Base-by-base conservation (phyloP, 2,113 vertebrate genomes). In the Vanacampus margaritifer region DNA sequence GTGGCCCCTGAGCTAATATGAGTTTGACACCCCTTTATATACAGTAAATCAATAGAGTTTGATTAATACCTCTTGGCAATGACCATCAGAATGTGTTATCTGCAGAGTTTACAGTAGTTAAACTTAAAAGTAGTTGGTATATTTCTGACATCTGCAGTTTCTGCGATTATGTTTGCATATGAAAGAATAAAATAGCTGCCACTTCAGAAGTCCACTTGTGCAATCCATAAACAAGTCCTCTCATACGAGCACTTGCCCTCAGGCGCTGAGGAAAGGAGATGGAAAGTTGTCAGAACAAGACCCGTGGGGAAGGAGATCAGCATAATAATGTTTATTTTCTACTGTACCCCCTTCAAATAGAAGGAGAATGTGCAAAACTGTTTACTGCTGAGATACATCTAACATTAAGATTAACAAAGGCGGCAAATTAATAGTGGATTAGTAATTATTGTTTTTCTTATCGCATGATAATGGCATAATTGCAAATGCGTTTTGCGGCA, bases 161-260 rank as follows among this genome's bases (percentile, higher is more conserved):
- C 23, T 39, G 59, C 13, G 35, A n/a, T 14, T 41, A 17, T 57
- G 59, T 62, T 62, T 62, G 59, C 37, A 43, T 43, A 62, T 45
- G 39, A 62, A 62, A 43, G 39, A 62, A 62, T 41, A 24, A 57
- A 62, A 26, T 45, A 62, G n/a, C 60, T 62, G 36, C 58, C 14
- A 17, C 60, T 62, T 62, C 51, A 56, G 41, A 66, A 59, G 53
- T 65, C 72, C 61, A 61, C 68, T 62, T 72, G 68, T 69, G 39
- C 32, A 6, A 8, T 41, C n/a, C 32, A 23, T 51, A 61, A 72
- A 61, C 63, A 17, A 58, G 17, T 43, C 3, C n/a, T 64, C 41
- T 57, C 10, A 28, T 26, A 56, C n/a, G 26, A 7, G 36, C 26
- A 54, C 45, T 50, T 23, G 37, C 60, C 35, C 32, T n/a, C 26